phyloP scores from a whole-genome alignment of 2,113 vertebrate genomes.

The Campylomormyrus tamandua region DNA sequence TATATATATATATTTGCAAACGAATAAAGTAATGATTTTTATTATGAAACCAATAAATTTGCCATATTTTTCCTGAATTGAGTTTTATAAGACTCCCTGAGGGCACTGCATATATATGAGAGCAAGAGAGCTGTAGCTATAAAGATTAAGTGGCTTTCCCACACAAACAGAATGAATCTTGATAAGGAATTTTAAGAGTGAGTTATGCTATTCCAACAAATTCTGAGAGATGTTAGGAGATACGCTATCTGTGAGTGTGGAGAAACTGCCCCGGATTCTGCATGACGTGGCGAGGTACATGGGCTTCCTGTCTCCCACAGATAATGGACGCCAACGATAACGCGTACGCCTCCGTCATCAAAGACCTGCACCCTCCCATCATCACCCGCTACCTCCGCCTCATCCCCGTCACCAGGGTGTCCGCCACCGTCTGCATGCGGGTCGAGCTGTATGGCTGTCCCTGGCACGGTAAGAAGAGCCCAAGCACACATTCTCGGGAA shows the following conservation, averaged over 20 bases:
- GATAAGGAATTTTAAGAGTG: not conserved
- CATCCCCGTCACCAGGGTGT: constrained; percentile 68
- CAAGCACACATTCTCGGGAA: not conserved
- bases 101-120: not conserved
- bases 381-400: constrained; percentile 72
- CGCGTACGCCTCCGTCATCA: constrained; percentile 67
- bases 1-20: not conserved
- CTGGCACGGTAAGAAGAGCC: constrained; percentile 68
- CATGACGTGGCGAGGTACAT: not conserved
- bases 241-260: not conserved
- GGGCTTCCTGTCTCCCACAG: constrained; percentile 44
- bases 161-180: not conserved
- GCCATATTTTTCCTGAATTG: not conserved
- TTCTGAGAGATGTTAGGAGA: not conserved
- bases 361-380: constrained; percentile 76
- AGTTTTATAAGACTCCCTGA: not conserved
- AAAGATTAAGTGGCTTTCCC: not conserved
- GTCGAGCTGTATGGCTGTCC: constrained; percentile 82
- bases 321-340: constrained; percentile 72
- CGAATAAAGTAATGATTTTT: not conserved
- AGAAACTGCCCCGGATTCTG: not conserved
- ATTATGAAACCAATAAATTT: not conserved
- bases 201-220: not conserved
- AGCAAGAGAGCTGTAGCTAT: not conserved
- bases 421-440: constrained; percentile 80